Evolutionary conservation across 2,113 vertebrate genomes (phyloP).

Genomic region (Prolemur simus): DNA sequence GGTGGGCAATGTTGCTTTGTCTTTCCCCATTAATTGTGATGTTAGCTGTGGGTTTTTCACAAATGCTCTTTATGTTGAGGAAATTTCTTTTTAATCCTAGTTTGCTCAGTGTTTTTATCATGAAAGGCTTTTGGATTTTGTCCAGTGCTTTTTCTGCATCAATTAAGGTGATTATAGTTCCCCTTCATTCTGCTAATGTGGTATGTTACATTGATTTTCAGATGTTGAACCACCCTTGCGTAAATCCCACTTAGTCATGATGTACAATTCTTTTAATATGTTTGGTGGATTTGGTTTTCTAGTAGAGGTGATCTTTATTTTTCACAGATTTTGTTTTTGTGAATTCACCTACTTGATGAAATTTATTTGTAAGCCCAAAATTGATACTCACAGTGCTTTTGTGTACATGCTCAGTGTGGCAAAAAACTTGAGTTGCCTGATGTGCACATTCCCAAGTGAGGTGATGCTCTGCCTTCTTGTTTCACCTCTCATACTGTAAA

Average conservation of each 20-base stretch:
- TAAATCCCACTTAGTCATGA: background rate
- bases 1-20: background rate
- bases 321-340: background rate
- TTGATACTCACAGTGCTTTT: background rate
- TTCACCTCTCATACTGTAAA: background rate
- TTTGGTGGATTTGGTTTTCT: background rate
- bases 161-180: background rate
- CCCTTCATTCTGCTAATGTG: background rate
- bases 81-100: background rate
- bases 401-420: background rate
- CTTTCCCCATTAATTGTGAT: background rate
- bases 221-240: background rate
- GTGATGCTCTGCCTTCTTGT: background rate
- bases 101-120: background rate
- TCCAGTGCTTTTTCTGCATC: background rate
- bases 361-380: background rate
- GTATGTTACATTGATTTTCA: background rate
- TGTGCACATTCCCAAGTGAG: background rate
- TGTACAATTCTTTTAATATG: background rate
- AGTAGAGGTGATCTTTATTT: background rate
- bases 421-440: background rate
- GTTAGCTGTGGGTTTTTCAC: background rate
- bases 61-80: background rate
- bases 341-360: background rate
- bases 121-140: background rate